Evolutionary conservation across 2,113 vertebrate genomes (phyloP), one percentile per base, ranked within the genome.

Genomic region (Mustela nigripes): DNA sequence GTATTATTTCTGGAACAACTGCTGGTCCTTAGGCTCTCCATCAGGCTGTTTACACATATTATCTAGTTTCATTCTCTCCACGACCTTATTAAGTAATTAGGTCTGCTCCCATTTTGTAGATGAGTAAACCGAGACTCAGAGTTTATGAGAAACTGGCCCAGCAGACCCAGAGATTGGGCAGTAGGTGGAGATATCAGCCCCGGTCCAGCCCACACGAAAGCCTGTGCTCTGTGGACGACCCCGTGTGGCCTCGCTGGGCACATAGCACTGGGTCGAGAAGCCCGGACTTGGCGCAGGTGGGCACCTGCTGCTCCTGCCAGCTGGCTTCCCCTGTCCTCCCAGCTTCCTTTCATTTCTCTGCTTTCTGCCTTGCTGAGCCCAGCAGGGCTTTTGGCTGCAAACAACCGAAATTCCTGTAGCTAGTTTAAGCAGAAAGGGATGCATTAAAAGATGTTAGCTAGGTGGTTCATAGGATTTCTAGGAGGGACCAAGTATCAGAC

Each of bases 391-490:
- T 82, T 39, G 93, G 81, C 93, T 82, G 56, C 85, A 81, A 82
- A 91, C 82, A 22, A 9, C 56, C 97, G 81, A 93, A 78, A 91
- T 95, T 89, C 85, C 85, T 87, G 58, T 21, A 80, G 81, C 89
- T 85, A 45, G 21, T 89, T 94, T 78, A 91, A 93, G 71, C 85
- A 93, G 91, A 97, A 94, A 80, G 39, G 42, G 81, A 73, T 91
- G 42, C n/a, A 42, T 76, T 80, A 45, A 91, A 91, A 50, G 88
- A 78, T 80, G 80, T 42, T 91, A 71, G 86, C 50, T 81, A 92
- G 81, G 48, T 95, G 89, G 58, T 71, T 95, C 78, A 26, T 24
- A 62, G 96, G 85, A 85, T 85, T 96, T 94, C 97, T 82, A 65
- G 65, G 78, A 95, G 88, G 84, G 42, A 93, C 85, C 84, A 76